These are phyloP conservation scores for Centropus bengalensis DNA, from an alignment of 2,113 vertebrate species.

Conservation along the genomic window DNA sequence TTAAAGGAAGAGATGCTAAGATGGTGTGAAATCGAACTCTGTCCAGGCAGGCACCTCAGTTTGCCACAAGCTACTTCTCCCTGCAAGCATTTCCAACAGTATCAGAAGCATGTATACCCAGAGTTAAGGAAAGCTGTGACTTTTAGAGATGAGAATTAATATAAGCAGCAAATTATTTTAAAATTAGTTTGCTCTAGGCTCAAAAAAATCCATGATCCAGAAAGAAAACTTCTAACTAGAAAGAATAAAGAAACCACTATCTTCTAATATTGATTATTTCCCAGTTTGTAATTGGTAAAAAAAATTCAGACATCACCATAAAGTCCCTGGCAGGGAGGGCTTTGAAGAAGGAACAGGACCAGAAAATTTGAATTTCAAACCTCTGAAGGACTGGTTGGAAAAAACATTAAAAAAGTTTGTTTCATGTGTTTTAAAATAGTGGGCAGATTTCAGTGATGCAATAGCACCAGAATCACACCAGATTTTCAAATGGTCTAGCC, in stretches of 20 bases:
- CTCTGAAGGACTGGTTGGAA: background rate
- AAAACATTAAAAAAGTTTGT: background rate
- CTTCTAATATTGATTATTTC: background rate
- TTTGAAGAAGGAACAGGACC: background rate
- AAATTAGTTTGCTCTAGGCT: background rate
- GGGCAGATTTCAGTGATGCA: background rate
- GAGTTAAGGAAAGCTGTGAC: background rate
- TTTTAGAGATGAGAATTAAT: background rate
- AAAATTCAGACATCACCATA: background rate
- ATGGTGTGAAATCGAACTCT: fast-evolving
- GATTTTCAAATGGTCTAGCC: background rate
- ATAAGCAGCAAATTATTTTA: background rate
- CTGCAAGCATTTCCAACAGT: background rate
- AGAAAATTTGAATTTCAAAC: background rate
- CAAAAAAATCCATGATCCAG: background rate
- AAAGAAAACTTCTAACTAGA: background rate
- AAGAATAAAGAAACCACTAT: background rate
- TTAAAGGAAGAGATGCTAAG: background rate
- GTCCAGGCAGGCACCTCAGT: background rate
- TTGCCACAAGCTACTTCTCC: background rate
- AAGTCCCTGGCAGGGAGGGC: background rate
- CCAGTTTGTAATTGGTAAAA: background rate
- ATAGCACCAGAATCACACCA: background rate
- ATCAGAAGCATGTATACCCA: fast-evolving
- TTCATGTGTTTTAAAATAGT: background rate